These are phyloP conservation scores for Syngnathus acus DNA, from an alignment of 2,797 vertebrate genomes.

Conservation along the genomic window DNA sequence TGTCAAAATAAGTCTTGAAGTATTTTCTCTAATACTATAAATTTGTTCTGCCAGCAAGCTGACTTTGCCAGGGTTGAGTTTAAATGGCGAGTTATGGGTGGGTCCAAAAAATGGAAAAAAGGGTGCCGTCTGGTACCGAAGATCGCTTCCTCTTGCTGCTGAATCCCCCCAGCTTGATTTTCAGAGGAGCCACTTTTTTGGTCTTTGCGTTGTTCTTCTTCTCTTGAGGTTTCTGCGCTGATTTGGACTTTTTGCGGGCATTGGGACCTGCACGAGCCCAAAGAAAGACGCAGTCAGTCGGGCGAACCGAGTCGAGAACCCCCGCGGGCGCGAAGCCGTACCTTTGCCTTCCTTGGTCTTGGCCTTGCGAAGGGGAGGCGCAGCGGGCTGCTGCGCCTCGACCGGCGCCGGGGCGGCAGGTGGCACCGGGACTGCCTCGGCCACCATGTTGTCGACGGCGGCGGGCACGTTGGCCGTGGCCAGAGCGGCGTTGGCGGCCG, in stretches of 20 bases:
- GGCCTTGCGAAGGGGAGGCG: conserved; percentile 85
- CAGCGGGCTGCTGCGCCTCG: conserved; percentile 55
- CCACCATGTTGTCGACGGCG: conserved; percentile 88
- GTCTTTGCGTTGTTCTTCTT: conserved; percentile 92
- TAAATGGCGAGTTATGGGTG: neutral
- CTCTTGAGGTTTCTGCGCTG: conserved; percentile 82
- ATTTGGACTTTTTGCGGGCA: conserved; percentile 87
- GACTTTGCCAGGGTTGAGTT: neutral
- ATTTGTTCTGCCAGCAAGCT: too few relatives aligned
- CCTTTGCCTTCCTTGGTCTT: conserved; percentile 99
- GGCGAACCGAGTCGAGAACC: neutral
- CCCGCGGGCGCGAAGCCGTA: conserved; percentile 24
- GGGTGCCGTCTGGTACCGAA: conserved; percentile 70
- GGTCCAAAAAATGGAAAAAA: neutral
- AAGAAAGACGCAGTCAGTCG: neutral
- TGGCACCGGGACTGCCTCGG: conserved; percentile 51
- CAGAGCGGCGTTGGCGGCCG: conserved; percentile 82
- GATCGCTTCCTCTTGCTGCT: conserved; percentile 95
- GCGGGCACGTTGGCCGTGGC: conserved; percentile 84
- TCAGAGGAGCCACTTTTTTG: conserved; percentile 93
- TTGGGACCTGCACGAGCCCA: conserved; percentile 77
- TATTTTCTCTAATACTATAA: too few relatives aligned
- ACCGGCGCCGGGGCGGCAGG: neutral
- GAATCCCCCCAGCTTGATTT: conserved; percentile 94
- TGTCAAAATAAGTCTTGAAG: too few relatives aligned